phyloP scores from a whole-genome alignment of 2,888 invertebrate genomes.

The Netelia inedita region DNA sequence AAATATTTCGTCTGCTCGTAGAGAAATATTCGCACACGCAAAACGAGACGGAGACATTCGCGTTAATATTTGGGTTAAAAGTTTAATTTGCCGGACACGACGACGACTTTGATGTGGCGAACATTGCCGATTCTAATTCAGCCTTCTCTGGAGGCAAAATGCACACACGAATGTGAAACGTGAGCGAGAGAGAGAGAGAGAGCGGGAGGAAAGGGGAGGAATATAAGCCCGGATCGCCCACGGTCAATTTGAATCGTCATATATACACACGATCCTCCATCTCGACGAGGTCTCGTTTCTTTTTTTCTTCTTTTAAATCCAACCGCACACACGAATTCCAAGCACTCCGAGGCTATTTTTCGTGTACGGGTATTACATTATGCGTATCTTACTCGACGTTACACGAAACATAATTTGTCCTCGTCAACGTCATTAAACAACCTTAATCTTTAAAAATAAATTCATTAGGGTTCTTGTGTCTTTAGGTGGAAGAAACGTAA shows the following conservation, averaged over 20 bases:
- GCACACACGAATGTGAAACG: conserved; percentile 40
- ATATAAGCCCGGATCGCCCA: conserved; percentile 59
- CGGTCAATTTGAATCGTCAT: conserved; percentile 65
- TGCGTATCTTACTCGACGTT: too few relatives aligned
- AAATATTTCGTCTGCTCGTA: background rate
- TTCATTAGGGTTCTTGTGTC: background rate
- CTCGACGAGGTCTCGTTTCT: background rate
- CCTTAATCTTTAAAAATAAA: conserved; percentile 1
- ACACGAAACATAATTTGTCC: too few relatives aligned
- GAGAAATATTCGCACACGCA: background rate
- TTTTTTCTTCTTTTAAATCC: conserved; percentile 17
- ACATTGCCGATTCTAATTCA: conserved; percentile 73
- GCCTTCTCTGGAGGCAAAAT: conserved; percentile 61
- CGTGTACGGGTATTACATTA: too few relatives aligned
- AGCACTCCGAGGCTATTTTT: background rate
- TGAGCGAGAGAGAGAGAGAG: background rate
- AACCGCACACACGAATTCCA: conserved; percentile 24
- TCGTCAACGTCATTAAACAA: background rate
- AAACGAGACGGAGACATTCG: conserved; percentile 2
- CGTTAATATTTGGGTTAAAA: conserved; percentile 77
- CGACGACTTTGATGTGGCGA: conserved; percentile 60
- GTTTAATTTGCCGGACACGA: conserved; percentile 74
- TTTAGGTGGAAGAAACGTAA: background rate
- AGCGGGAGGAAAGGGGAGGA: conserved; percentile 11
- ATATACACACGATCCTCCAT: conserved; percentile 7